phyloP scores from a whole-genome alignment of 2,113 vertebrate species.

The Anoura caudifer region DNA sequence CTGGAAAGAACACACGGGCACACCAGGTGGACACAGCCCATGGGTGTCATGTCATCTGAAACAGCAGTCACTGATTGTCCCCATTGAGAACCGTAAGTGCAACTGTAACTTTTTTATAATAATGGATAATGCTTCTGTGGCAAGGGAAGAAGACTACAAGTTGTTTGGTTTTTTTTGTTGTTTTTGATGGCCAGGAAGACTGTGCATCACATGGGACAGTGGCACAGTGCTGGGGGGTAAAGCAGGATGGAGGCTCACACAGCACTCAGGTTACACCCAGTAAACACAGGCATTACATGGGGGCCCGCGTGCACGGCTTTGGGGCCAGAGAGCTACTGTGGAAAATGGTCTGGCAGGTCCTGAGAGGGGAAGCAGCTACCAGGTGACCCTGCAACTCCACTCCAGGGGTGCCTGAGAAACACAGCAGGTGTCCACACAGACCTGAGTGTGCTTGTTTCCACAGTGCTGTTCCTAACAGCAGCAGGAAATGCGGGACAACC shows the following conservation, averaged over 20 bases:
- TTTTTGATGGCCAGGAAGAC: background rate
- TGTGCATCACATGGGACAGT: rapidly evolving
- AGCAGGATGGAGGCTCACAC: rapidly evolving
- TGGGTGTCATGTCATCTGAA: background rate
- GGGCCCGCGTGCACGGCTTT: rapidly evolving
- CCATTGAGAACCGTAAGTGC: rapidly evolving
- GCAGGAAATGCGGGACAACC: background rate
- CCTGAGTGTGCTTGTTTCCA: rapidly evolving
- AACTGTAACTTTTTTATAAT: rapidly evolving
- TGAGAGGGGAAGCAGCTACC: rapidly evolving
- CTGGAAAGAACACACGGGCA: background rate
- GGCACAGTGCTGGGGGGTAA: rapidly evolving
- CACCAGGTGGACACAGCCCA: background rate
- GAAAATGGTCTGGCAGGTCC: background rate
- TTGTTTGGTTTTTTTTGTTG: too few relatives aligned
- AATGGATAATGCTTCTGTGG: background rate
- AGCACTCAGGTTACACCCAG: rapidly evolving
- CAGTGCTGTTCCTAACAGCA: background rate
- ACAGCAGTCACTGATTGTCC: rapidly evolving
- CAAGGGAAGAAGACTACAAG: background rate
- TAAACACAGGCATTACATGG: background rate
- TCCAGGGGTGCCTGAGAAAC: too few relatives aligned
- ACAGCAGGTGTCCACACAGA: background rate
- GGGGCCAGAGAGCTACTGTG: rapidly evolving
- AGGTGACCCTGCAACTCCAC: too few relatives aligned